Evolutionary conservation across 2,888 invertebrate genomes (phyloP), one percentile per base, ranked within the genome.

Genomic region (Tinea trinotella): DNA sequence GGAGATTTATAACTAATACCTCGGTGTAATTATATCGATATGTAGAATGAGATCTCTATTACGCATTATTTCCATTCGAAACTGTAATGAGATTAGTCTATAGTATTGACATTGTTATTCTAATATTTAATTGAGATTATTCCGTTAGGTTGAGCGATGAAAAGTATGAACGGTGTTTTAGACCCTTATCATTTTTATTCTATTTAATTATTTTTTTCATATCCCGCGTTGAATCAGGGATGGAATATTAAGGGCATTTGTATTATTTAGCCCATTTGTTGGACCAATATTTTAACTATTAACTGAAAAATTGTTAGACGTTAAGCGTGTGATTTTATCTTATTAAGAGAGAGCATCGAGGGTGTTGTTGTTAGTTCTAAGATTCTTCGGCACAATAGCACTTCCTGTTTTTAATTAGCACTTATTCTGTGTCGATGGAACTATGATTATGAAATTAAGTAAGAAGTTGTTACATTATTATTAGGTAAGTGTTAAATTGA

Each of bases 211-310:
- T 83, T 82, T 82, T 84, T 83, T 84, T 83, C 85, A 84, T 81
- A 82, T 85, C 85, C 85, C 85, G 73, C 74, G 71, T 83, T 82
- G 84, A 83, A 82, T 83, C 81, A 82, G 84, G 85, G 84, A 84
- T 83, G 84, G 7, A 82, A 83, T 84, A 85, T 83, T 85, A 80
- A 80, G 85, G 85, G 85, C 84, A 80, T 84, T 83, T 83, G 85
- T 85, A 85, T 85, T 85, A 85, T 85, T 85, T 84, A 84, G 85
- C 85, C 85, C 85, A 85, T 85, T 84, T 85, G 85, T 85, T 85
- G 85, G 85, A 85, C 85, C 85, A 85, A 85, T 85, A 85, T 85
- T 85, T 85, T 84, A 82, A 84, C 83, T 84, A 84, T 82, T 82
- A 82, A 83, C 84, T 84, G 83, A 83, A 84, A 84, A 84, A 85